Conservation (phyloP, 2,888 invertebrate species). For the Chrysomela aeneicollis region DNA sequence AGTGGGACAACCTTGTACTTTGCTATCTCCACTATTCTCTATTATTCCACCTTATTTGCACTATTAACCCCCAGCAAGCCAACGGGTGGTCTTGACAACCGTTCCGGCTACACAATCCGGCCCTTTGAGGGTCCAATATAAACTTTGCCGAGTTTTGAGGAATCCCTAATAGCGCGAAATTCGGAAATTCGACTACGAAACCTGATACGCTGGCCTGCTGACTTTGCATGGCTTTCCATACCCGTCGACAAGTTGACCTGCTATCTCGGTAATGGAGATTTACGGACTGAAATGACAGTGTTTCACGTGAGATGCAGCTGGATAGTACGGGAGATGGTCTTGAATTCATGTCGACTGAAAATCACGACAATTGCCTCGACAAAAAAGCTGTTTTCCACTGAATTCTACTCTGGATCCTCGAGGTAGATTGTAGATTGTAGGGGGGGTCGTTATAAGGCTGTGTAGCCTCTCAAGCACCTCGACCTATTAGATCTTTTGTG, state of each 20-base stretch:
- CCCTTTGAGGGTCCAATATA: slow-evolving; percentile 3
- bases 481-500: too few relatives aligned
- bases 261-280: background rate
- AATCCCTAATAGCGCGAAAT: slow-evolving; percentile 6
- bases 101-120: slow-evolving; percentile 8
- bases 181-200: background rate
- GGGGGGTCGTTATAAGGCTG: too few relatives aligned
- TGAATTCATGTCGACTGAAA: too few relatives aligned
- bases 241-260: background rate
- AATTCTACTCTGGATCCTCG: too few relatives aligned
- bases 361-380: too few relatives aligned
- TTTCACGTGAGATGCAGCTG: background rate
- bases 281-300: background rate
- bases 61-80: slow-evolving; percentile 1
- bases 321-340: too few relatives aligned
- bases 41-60: background rate
- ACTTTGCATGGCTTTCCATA: background rate
- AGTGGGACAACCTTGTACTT: too few relatives aligned
- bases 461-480: too few relatives aligned
- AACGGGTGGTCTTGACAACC: slow-evolving; percentile 23
- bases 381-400: too few relatives aligned
- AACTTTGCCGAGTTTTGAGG: slow-evolving; percentile 12
- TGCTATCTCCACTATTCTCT: background rate
- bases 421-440: too few relatives aligned
- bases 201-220: background rate